A percentile compares a stretch with the other conserved stretches of the same genome.
phyloP scores from a whole-genome alignment of 2,888 invertebrate species.

The Crematogaster levior region DNA sequence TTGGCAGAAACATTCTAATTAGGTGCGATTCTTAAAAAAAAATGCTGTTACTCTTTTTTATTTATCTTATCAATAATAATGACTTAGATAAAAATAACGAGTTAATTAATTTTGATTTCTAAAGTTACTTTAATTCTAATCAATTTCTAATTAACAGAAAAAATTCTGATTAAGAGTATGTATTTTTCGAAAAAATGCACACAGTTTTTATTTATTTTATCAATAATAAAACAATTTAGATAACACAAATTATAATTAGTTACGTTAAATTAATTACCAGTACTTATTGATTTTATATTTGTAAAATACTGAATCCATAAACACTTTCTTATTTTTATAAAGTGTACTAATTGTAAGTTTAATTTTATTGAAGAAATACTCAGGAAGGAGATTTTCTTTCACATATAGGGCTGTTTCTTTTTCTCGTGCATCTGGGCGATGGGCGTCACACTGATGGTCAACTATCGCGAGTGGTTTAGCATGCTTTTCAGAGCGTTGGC shows the following conservation, averaged over 20 bases:
- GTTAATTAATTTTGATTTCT: not conserved
- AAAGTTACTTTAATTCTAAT: no score
- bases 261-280: not conserved
- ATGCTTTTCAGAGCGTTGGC: conserved; percentile 90
- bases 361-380: not conserved
- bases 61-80: not conserved
- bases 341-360: not conserved
- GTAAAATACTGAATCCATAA: not conserved
- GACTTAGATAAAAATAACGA: not conserved
- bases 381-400: not conserved
- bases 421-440: conserved; percentile 97
- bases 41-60: not conserved
- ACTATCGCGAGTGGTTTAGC: conserved; percentile 92
- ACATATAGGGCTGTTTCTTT: conserved; percentile 93
- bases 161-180: no score
- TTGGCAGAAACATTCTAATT: not conserved
- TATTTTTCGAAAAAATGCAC: no score
- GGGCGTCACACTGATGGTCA: conserved; percentile 92
- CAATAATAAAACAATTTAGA: not conserved
- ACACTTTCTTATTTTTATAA: not conserved
- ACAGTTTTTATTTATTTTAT: not conserved
- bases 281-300: not conserved
- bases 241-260: not conserved
- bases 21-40: not conserved
- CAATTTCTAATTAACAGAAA: no score